phyloP scores from a whole-genome alignment of 1,140 invertebrate species.

The Hycleus phaleratus region DNA sequence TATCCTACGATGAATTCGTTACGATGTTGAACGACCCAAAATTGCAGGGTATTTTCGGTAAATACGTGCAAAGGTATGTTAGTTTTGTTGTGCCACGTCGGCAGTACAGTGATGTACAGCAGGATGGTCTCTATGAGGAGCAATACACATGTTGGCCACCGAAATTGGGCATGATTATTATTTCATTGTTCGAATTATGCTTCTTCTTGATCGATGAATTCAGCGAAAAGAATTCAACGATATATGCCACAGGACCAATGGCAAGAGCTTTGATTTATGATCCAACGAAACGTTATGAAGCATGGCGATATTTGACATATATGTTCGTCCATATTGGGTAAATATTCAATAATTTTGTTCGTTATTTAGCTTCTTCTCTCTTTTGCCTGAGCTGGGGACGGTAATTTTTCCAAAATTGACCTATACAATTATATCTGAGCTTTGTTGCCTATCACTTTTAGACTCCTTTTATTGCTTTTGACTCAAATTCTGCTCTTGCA shows the following conservation, averaged over 20 bases:
- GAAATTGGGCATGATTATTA: slow-evolving; percentile 75
- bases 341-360: slow-evolving; percentile 34
- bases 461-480: too few relatives aligned
- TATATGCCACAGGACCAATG: slow-evolving; percentile 58
- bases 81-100: slow-evolving; percentile 39
- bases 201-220: slow-evolving; percentile 60
- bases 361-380: slow-evolving; percentile 11
- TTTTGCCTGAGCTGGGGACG: not conserved
- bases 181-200: slow-evolving; percentile 62
- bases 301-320: slow-evolving; percentile 89
- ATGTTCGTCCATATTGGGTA: slow-evolving; percentile 96
- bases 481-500: too few relatives aligned
- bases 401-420: too few relatives aligned
- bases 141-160: slow-evolving; percentile 81
- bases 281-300: slow-evolving; percentile 77
- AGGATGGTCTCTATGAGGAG: slow-evolving; percentile 60
- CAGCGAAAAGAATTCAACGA: slow-evolving; percentile 34
- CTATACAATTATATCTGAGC: too few relatives aligned
- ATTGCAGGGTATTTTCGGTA: slow-evolving; percentile 51
- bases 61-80: slow-evolving; percentile 33
- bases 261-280: slow-evolving; percentile 81
- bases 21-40: slow-evolving; percentile 63
- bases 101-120: slow-evolving; percentile 1
- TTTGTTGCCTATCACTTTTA: too few relatives aligned
- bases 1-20: slow-evolving; percentile 74